A percentile compares a stretch with the other conserved stretches of the same genome.
Conservation (phyloP, 1,140 invertebrate species). For the Acromyrmex echinatior region DNA sequence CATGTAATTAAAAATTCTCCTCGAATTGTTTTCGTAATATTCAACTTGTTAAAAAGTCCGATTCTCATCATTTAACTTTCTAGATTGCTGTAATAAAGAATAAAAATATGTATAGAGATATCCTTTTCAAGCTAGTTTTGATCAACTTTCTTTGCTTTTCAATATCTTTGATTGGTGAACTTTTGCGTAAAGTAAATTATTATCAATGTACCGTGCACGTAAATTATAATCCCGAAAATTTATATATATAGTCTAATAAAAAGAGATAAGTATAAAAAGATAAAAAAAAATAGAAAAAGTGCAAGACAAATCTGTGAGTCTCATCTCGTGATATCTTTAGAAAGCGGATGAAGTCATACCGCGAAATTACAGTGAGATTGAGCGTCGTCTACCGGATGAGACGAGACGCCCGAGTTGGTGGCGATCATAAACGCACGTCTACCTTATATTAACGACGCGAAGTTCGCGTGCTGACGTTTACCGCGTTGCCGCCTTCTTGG, state of each 20-base stretch:
- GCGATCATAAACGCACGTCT: slow-evolving; percentile 65
- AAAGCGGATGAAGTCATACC: slow-evolving; percentile 43
- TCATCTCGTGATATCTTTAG: slow-evolving; percentile 17
- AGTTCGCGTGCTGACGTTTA: slow-evolving; percentile 67
- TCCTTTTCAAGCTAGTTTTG: not conserved
- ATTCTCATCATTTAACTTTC: not conserved
- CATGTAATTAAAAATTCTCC: slow-evolving; percentile 5
- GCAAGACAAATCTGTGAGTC: not conserved
- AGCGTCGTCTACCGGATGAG: slow-evolving; percentile 18
- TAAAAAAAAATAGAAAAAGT: not conserved
- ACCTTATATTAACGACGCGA: slow-evolving; percentile 64
- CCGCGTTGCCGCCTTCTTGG: slow-evolving; percentile 61
- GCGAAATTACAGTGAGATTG: slow-evolving; percentile 43
- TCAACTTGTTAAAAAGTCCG: slow-evolving; percentile 12
- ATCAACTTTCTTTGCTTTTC: not conserved
- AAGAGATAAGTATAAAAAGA: not conserved
- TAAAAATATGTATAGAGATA: slow-evolving; percentile 5
- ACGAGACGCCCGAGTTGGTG: slow-evolving; percentile 15
- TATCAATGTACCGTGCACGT: not conserved
- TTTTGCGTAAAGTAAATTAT: not conserved
- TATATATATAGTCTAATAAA: not conserved
- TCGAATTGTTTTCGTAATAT: not conserved
- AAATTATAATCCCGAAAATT: not conserved
- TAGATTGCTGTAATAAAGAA: slow-evolving; percentile 2
- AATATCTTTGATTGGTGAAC: not conserved